These are phyloP conservation scores for Todus mexicanus DNA, from an alignment of 2,797 vertebrate genomes.

Conservation along the genomic window DNA sequence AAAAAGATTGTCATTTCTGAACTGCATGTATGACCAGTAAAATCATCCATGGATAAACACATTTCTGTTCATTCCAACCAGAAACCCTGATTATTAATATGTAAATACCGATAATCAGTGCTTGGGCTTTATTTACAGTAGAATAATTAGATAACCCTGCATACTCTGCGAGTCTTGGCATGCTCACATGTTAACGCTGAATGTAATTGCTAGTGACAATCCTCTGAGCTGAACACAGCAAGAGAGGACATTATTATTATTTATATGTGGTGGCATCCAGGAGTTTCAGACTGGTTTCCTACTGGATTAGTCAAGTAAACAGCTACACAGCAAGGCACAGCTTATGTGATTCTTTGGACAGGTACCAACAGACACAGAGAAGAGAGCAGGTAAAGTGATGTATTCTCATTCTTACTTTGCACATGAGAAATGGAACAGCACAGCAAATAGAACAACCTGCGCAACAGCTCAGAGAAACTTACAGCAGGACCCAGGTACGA, in stretches of 20 bases:
- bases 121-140: constrained; percentile 21
- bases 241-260: not conserved
- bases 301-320: not conserved
- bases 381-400: not conserved
- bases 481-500: not conserved
- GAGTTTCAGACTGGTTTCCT: not conserved
- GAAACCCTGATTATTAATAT: not conserved
- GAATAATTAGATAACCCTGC: not conserved
- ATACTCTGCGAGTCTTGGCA: not conserved
- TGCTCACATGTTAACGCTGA: not conserved
- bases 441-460: not conserved
- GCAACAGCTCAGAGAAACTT: not conserved
- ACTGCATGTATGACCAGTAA: not conserved
- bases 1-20: not conserved
- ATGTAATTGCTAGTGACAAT: not conserved
- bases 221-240: not conserved
- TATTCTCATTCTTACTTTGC: not conserved
- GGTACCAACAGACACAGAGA: not conserved
- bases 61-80: not conserved
- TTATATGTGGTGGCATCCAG: not conserved
- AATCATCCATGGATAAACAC: not conserved
- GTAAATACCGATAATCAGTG: constrained; percentile 1
- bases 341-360: not conserved
- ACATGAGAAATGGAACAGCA: not conserved
- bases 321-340: not conserved